Evolutionary conservation across 2,888 invertebrate species (phyloP), one percentile per base, ranked within the genome.

Genomic region (Plagodis dolabraria): DNA sequence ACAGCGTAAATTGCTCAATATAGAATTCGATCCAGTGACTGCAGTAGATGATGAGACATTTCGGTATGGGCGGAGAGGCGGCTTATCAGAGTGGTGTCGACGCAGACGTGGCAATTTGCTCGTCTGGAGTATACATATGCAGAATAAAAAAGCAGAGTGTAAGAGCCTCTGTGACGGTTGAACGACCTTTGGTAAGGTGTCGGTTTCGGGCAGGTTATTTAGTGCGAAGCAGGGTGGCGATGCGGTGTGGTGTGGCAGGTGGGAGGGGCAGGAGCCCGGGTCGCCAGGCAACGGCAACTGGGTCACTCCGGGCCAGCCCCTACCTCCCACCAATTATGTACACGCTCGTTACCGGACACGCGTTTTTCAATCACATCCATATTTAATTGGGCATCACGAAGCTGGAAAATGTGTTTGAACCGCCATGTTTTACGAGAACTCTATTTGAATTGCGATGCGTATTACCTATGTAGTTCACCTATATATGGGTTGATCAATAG

Each of bases 291-390:
- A 88, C 89, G 87, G 86, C 89, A 92, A 90, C 92, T 91, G 91
- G 92, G 91, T 91, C 91, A 89, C 82, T 89, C 91, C 89, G 85
- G 88, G 86, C 87, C 87, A 77, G 79, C 84, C 81, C 79, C 80
- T 74, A 75, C 82, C 86, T 75, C 92, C 92, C 86, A 87, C 91
- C 92, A 92, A 92, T 92, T 92, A 92, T 87, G 86, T 90, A 94
- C 92, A 90, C 90, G 91, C 91, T 92, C 91, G 92, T 92, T 92
- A 92, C 91, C 89, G 92, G 92, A 92, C 92, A 92, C 92, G 92
- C 92, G 92, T 92, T 92, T 92, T 92, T 92, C 92, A 91, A 92
- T 92, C 92, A 91, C 91, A 92, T 92, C 90, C 92, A 92, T 92
- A 92, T 92, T 92, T 92, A 92, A 92, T 92, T 92, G 92, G 91